A percentile compares a stretch with the other conserved stretches of the same genome.
phyloP scores from a whole-genome alignment of 1,140 invertebrate species.

The Maniola jurtina region DNA sequence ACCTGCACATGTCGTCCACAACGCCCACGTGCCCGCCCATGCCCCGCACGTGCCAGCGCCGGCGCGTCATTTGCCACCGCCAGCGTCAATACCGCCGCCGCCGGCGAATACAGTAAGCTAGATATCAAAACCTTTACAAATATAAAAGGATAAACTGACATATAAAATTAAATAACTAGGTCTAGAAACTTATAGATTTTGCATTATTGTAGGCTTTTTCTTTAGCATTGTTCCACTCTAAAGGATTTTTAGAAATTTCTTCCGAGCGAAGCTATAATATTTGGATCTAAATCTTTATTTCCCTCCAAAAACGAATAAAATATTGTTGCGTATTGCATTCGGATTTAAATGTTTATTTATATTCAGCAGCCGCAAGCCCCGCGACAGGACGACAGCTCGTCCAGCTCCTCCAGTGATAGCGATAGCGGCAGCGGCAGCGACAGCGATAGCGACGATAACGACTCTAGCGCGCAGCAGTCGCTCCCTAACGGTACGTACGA shows the following conservation, averaged over 20 bases:
- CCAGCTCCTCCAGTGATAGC: constrained; percentile 73
- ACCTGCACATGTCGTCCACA: constrained; percentile 15
- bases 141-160: no score
- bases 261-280: no score
- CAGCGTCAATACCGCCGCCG: constrained; percentile 26
- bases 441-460: constrained; percentile 66
- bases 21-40: constrained; percentile 15
- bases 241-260: no score
- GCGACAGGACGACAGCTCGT: constrained; percentile 62
- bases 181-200: no score
- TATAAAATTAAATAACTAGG: no score
- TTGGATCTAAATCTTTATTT: no score
- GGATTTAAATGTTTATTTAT: neutral
- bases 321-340: neutral
- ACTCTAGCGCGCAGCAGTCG: constrained; percentile 45
- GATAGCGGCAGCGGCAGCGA: constrained; percentile 72
- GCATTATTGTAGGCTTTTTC: no score
- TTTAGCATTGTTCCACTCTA: no score
- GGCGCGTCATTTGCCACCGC: constrained; percentile 12
- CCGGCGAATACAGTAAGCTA: constrained; percentile 32
- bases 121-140: no score
- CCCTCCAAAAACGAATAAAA: neutral
- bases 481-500: constrained; percentile 45
- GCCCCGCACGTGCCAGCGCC: neutral
- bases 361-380: constrained; percentile 31